Evolutionary conservation across 1,140 invertebrate species (phyloP), one percentile per base, ranked within the genome.

Genomic region (Leptinotarsa undecemlineata): DNA sequence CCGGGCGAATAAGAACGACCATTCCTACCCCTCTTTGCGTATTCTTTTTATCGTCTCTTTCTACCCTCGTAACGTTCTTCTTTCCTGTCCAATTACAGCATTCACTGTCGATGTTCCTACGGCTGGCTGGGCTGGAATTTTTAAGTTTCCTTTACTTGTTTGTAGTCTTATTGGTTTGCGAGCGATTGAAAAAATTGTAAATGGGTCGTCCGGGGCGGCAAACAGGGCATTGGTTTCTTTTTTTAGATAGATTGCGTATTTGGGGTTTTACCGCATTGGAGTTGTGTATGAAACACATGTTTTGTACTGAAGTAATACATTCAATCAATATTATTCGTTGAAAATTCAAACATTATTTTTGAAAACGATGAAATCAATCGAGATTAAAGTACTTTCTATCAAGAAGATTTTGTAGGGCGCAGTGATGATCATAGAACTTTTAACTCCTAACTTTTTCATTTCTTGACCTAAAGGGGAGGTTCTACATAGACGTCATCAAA

Each of bases 1-100:
- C 26, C 68, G 66, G 71, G 67, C 75, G 75, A 76, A 76, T 76
- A 76, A 76, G 71, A 73, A 69, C 75, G 71, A 72, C 21, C 67
- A 71, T 73, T 75, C 57, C 71, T 71, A 60, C 64, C 66, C 71
- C 71, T 73, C 68, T 63, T 70, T 62, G 63, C 57, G 69, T 71
- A 71, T 75, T 76, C 71, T 76, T 76, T 73, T 64, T 48, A 64
- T 69, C 68, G 71, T 76, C 71, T 73, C 71, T 76, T 68, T 76
- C 75, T 72, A 68, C 26, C 73, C 47, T 23, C 63, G 57, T 70
- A 67, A 74, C 68, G 68, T 68, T 72, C 71, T 76, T 76, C 75
- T 76, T 76, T 76, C 73, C 75, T 76, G 71, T 76, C 75, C 75
- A 76, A 76, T 76, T 76, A 70, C 63, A 62, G 66, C 71, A 63